Base-by-base conservation (phyloP, 2,113 vertebrate genomes). In the Bathybates hornii region DNA sequence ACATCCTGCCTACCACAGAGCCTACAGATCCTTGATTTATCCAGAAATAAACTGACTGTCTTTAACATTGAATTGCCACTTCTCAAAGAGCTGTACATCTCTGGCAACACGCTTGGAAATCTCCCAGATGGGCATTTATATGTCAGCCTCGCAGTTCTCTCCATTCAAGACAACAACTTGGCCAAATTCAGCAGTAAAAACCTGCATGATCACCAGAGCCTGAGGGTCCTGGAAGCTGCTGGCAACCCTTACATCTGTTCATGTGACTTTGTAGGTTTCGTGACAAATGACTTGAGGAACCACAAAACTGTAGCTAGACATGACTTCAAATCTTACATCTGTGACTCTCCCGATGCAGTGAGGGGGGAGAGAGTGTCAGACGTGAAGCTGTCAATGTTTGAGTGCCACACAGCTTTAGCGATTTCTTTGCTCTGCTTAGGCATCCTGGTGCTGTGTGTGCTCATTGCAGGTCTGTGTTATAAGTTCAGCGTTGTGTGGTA, bases 231-330 rank as follows among this genome's bases (percentile, higher is more conserved):
- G 91, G 97, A 97, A 81, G 97, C 96, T 0, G 88, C 96, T 0
- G 32, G 87, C 9, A 97, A 97, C 91, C 96, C 91, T 12, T 98
- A 96, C 38, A 81, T 97, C 14, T 98, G 97, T 79, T 97, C 97
- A 17, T 98, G 98, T 43, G 95, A 97, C 9, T 97, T 98, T 91
- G 86, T 98, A 1, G 88, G 91, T 2, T 97, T 97, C 56, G 50
- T 94, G 16, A 90, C 92, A 1, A 81, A 84, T 0, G 61, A 90
- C 14, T 32, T 83, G 0, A 61, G 93, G 0, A 63, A 34, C 9
- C 41, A 27, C 5, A 1, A 21, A 3, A 19, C 86, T 9, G 59
- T 92, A 41, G 89, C 96, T 45, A 32, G 29, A 2, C 96, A 95
- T 7, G 95, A 96, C 92, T 94, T 94, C 0, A 87, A 88, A 1